Evolutionary conservation across 2,888 invertebrate genomes (phyloP).

Genomic region (Zele albiditarsus): DNA sequence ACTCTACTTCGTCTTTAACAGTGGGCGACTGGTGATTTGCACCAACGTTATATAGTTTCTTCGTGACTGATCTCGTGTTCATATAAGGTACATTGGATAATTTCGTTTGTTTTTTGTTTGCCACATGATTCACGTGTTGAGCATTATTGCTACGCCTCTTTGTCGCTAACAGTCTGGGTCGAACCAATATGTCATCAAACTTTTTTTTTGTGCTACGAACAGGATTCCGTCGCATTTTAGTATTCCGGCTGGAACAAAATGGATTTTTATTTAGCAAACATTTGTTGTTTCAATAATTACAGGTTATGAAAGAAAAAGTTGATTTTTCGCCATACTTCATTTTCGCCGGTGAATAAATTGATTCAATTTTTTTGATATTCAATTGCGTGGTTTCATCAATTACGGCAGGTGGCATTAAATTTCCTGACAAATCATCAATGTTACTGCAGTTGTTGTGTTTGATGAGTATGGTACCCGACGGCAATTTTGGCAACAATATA

Average conservation of each 20-base stretch:
- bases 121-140: neutral
- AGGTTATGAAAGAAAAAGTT: neutral
- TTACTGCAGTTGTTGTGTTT: slow-evolving; percentile 51
- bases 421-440: slow-evolving; percentile 44
- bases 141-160: slow-evolving; percentile 51
- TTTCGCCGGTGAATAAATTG: slow-evolving; percentile 55
- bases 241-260: slow-evolving; percentile 35
- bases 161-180: slow-evolving; percentile 54
- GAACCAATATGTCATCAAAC: slow-evolving; percentile 52
- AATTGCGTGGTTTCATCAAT: slow-evolving; percentile 44
- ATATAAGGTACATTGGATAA: slow-evolving; percentile 58
- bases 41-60: slow-evolving; percentile 66
- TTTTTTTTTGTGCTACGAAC: slow-evolving; percentile 58
- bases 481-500: slow-evolving; percentile 54
- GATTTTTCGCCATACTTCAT: slow-evolving; percentile 47
- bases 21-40: slow-evolving; percentile 67
- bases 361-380: slow-evolving; percentile 49
- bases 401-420: slow-evolving; percentile 53
- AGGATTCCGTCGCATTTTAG: slow-evolving; percentile 58
- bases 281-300: neutral
- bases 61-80: slow-evolving; percentile 68
- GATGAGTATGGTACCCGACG: slow-evolving; percentile 57
- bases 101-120: slow-evolving; percentile 50
- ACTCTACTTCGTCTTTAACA: slow-evolving; percentile 59
- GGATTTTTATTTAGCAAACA: neutral